These are phyloP conservation scores for Stenoptilia bipunctidactyla DNA, from an alignment of 2,888 invertebrate genomes.

Conservation along the genomic window DNA sequence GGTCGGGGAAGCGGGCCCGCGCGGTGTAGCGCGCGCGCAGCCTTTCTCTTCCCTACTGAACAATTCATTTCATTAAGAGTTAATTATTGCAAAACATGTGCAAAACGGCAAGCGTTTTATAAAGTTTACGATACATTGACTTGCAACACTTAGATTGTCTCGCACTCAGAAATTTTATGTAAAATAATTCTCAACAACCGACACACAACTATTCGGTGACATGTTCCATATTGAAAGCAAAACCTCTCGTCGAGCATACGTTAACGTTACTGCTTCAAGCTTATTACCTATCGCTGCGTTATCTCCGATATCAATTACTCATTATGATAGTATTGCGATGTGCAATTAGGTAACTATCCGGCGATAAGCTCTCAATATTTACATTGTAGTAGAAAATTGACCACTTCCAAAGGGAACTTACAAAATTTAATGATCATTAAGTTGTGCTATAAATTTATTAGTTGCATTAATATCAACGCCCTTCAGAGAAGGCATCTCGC, in stretches of 20 bases:
- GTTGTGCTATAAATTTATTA: conserved; percentile 59
- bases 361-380: conserved; percentile 68
- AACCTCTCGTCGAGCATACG: conserved; percentile 54
- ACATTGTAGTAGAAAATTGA: conserved; percentile 69
- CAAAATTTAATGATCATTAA: conserved; percentile 50
- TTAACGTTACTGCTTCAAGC: conserved; percentile 61
- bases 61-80: conserved; percentile 48
- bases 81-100: conserved; percentile 68
- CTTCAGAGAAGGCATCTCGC: conserved; percentile 19
- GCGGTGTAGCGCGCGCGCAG: conserved; percentile 23
- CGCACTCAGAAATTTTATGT: conserved; percentile 43
- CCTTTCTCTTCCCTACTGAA: conserved; percentile 28
- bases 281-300: conserved; percentile 50
- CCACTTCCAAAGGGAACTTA: conserved; percentile 64
- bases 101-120: conserved; percentile 65
- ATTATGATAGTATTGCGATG: conserved; percentile 48
- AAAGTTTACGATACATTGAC: conserved; percentile 61
- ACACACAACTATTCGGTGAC: conserved; percentile 59
- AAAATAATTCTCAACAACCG: conserved; percentile 58
- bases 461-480: conserved; percentile 34
- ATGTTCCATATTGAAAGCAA: conserved; percentile 54
- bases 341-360: conserved; percentile 60
- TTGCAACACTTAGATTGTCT: conserved; percentile 58
- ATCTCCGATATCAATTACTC: conserved; percentile 41
- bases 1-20: conserved; percentile 43